These are phyloP conservation scores for Luidia sarsii DNA, from an alignment of 53 echinoderm and acorn worm genomes.

Conservation along the genomic window DNA sequence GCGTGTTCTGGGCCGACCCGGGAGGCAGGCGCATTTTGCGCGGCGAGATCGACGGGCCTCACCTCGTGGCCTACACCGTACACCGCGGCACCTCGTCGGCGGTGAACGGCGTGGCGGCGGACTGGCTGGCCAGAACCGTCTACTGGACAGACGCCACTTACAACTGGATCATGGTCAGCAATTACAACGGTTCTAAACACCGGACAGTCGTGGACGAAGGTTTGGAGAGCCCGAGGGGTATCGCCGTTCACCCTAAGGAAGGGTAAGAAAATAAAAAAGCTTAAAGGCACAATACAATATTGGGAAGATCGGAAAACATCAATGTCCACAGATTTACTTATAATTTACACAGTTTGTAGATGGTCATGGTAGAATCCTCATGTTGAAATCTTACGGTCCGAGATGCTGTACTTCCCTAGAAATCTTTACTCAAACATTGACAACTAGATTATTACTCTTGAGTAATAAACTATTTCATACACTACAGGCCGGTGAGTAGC, in stretches of 20 bases:
- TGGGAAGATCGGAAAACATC: too few relatives aligned
- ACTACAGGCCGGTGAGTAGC: background rate
- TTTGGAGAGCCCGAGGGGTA: slow-evolving; percentile 72
- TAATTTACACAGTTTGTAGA: too few relatives aligned
- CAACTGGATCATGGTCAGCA: slow-evolving; percentile 83
- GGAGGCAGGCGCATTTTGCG: slow-evolving; percentile 50
- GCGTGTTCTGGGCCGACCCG: slow-evolving; percentile 69
- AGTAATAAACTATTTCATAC: too few relatives aligned
- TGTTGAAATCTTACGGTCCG: too few relatives aligned
- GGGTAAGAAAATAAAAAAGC: too few relatives aligned
- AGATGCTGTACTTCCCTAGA: too few relatives aligned
- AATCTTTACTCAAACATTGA: too few relatives aligned
- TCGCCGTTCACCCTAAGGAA: slow-evolving; percentile 74
- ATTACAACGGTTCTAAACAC: slow-evolving; percentile 50
- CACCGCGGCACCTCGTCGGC: slow-evolving; percentile 62
- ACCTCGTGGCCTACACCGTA: slow-evolving; percentile 30
- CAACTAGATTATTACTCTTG: too few relatives aligned
- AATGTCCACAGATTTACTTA: too few relatives aligned
- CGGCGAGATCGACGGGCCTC: slow-evolving; percentile 44
- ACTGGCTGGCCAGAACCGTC: slow-evolving; percentile 80
- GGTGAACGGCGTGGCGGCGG: slow-evolving; percentile 74
- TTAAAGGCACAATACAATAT: background rate
- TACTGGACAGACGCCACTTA: slow-evolving; percentile 81
- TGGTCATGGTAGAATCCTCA: too few relatives aligned
- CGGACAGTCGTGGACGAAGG: slow-evolving; percentile 58